Conservation (phyloP, 2,113 vertebrate genomes). For the Rhombomys opimus region DNA sequence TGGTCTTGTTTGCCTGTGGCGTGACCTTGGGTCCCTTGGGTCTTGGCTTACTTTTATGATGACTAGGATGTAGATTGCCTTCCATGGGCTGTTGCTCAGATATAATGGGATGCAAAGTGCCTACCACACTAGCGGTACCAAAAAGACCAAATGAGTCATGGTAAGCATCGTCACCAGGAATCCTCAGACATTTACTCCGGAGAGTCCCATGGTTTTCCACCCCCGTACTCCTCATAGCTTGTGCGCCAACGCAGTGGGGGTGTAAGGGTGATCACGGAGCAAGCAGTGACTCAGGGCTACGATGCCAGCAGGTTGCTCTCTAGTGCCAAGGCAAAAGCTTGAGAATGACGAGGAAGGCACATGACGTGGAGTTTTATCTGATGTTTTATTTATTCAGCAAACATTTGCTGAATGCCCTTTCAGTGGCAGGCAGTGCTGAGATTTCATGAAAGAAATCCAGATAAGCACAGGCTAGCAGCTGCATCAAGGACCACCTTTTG, state of each 20-base stretch:
- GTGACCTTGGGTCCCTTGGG: neutral
- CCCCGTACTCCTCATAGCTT: neutral
- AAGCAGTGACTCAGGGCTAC: neutral
- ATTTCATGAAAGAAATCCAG: constrained; percentile 7
- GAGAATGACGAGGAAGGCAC: neutral
- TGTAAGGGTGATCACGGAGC: neutral
- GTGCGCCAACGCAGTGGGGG: neutral
- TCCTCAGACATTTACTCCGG: neutral
- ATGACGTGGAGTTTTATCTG: neutral
- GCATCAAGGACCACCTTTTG: neutral
- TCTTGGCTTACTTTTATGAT: neutral
- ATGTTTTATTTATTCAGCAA: neutral
- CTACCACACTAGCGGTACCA: neutral
- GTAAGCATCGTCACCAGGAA: neutral
- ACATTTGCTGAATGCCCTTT: neutral
- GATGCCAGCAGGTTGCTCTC: neutral
- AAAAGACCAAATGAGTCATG: neutral
- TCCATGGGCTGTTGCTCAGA: neutral
- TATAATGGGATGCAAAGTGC: neutral
- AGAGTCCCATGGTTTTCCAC: neutral
- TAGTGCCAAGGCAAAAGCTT: neutral
- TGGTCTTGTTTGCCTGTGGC: neutral
- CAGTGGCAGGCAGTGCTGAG: neutral
- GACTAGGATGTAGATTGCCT: neutral
- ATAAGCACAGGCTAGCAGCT: neutral